Evolutionary conservation across 2,888 invertebrate genomes (phyloP).

Genomic region (Elysia crispata): DNA sequence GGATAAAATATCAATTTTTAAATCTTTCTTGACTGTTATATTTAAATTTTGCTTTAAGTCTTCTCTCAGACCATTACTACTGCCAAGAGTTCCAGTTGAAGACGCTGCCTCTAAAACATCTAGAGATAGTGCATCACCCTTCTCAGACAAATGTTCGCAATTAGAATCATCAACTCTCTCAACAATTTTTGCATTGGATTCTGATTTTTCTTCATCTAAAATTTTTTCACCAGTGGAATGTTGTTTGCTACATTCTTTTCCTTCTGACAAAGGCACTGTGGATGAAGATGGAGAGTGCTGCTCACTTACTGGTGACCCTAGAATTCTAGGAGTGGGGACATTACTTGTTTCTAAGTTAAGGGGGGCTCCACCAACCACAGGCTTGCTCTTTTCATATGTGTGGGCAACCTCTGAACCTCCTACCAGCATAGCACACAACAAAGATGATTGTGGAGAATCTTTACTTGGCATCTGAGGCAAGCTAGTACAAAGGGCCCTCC

Average conservation of each 20-base stretch:
- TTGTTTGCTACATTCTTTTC: no score
- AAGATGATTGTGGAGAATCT: conserved; percentile 39
- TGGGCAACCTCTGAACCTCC: conserved; percentile 52
- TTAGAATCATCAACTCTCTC: background rate
- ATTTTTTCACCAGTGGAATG: background rate
- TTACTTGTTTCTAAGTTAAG: no score
- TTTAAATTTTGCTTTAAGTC: background rate
- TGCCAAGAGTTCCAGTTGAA: background rate
- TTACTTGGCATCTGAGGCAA: background rate
- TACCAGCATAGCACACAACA: conserved; percentile 53
- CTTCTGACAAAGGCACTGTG: no score
- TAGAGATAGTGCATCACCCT: background rate
- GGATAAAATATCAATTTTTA: conserved; percentile 10
- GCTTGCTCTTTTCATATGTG: conserved; percentile 40
- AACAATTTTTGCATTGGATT: background rate
- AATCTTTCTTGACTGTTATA: background rate
- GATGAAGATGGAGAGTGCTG: no score
- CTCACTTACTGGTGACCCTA: no score
- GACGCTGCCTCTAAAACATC: background rate
- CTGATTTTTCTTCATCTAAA: background rate
- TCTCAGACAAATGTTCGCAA: background rate
- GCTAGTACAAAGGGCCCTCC: background rate
- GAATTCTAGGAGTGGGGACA: no score
- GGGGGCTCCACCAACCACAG: background rate
- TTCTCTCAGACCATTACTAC: background rate